phyloP scores from a whole-genome alignment of 1,140 invertebrate genomes.

The Meloidogyne hapla region DNA sequence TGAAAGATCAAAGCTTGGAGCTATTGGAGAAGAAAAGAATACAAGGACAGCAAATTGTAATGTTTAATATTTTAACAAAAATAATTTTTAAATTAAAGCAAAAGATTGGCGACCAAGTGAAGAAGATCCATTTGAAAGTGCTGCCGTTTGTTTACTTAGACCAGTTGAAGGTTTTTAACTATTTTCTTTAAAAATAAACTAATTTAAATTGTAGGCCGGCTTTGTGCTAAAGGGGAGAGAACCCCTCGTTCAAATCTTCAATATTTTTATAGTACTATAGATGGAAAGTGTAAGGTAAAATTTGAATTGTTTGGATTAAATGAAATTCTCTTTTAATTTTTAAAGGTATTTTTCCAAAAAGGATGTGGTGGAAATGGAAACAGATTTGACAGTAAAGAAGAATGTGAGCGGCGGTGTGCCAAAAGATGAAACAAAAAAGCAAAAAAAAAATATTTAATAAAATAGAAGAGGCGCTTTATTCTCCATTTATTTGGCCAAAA shows the following conservation, averaged over 20 bases:
- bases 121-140: not conserved
- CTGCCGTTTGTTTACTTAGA: not conserved
- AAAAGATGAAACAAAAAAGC: not conserved
- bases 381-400: not conserved
- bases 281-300: not conserved
- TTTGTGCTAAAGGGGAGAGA: not conserved
- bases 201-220: not conserved
- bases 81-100: not conserved
- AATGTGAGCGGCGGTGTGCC: conserved; percentile 1
- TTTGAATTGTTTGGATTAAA: not conserved
- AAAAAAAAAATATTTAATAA: not conserved
- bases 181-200: not conserved
- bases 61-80: too few relatives aligned
- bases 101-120: not conserved
- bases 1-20: not conserved
- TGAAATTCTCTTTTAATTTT: not conserved
- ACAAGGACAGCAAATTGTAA: not conserved
- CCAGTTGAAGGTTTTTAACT: not conserved
- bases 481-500: not conserved
- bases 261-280: not conserved
- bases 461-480: not conserved
- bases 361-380: not conserved
- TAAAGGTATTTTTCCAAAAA: not conserved
- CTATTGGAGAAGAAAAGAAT: not conserved
- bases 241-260: not conserved